Evolutionary conservation across 2,888 invertebrate genomes (phyloP).

Genomic region (Drosophila colorata): DNA sequence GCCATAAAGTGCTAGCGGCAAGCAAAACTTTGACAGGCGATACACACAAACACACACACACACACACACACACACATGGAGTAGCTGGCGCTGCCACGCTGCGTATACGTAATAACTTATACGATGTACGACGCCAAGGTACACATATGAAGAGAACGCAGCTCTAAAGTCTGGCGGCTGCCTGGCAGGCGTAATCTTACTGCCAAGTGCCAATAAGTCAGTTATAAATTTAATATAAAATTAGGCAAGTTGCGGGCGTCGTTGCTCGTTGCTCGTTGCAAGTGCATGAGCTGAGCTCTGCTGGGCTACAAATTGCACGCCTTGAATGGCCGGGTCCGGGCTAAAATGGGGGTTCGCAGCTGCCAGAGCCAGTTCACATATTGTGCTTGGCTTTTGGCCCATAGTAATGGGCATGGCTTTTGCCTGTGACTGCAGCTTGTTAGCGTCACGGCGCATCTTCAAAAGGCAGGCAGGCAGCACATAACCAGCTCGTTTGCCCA

Average conservation of each 20-base stretch:
- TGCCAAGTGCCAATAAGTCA: constrained; percentile 80
- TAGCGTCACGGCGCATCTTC: constrained; percentile 45
- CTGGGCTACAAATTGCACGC: constrained; percentile 56
- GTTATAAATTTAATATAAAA: constrained; percentile 80
- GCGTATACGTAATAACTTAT: constrained; percentile 65
- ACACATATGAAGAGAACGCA: constrained; percentile 6
- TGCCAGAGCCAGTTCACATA: constrained; percentile 34
- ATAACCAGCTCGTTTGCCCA: constrained; percentile 13
- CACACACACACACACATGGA: constrained; percentile 1
- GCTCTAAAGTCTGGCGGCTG: too few relatives aligned
- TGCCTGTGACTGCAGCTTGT: constrained; percentile 53
- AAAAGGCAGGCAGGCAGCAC: constrained; percentile 1
- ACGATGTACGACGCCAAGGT: constrained; percentile 22
- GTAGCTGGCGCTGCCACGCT: constrained; percentile 19
- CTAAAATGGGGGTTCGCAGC: not conserved
- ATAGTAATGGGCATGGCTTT: constrained; percentile 43
- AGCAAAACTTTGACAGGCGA: constrained; percentile 49
- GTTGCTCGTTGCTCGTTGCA: constrained; percentile 10
- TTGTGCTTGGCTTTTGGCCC: constrained; percentile 45
- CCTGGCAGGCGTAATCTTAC: constrained; percentile 66
- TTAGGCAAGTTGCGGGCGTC: constrained; percentile 64
- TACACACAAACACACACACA: constrained; percentile 14
- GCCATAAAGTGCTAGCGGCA: constrained; percentile 52
- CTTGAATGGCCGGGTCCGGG: too few relatives aligned
- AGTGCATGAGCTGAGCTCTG: constrained; percentile 8